Evolutionary conservation across 1,140 invertebrate species (phyloP).

Genomic region (Philotrypesis tridentata): DNA sequence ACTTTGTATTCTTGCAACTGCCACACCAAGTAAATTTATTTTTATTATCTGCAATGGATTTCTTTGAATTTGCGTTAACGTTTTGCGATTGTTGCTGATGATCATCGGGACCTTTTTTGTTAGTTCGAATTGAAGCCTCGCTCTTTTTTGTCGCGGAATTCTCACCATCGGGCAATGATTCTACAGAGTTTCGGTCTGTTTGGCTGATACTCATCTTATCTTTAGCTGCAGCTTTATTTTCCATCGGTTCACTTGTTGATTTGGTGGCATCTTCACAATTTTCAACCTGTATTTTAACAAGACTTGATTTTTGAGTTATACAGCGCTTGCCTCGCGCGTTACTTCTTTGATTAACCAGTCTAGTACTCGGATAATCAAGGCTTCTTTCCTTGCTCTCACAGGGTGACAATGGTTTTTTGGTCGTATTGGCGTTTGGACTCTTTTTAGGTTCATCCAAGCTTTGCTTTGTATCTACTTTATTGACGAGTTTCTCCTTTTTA

Average conservation of each 20-base stretch:
- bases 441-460: background rate
- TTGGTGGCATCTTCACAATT: slow-evolving; percentile 49
- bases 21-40: slow-evolving; percentile 62
- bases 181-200: background rate
- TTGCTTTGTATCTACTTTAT: slow-evolving; percentile 34
- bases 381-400: slow-evolving; percentile 36
- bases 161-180: background rate
- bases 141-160: background rate
- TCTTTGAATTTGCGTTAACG: background rate
- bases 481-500: background rate
- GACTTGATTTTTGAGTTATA: slow-evolving; percentile 50
- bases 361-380: slow-evolving; percentile 29
- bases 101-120: slow-evolving; percentile 41
- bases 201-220: background rate
- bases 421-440: background rate
- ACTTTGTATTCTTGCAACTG: slow-evolving; percentile 42
- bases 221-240: background rate
- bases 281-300: slow-evolving; percentile 65
- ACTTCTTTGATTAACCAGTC: background rate
- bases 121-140: background rate
- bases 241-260: background rate
- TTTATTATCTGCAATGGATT: background rate
- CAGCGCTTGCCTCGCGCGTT: background rate
- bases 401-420: background rate
- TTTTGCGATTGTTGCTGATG: background rate